A percentile compares a stretch with the other conserved stretches of the same genome.
Conservation (phyloP, 2,797 vertebrate genomes). For the Oryzias dopingdopingensis region DNA sequence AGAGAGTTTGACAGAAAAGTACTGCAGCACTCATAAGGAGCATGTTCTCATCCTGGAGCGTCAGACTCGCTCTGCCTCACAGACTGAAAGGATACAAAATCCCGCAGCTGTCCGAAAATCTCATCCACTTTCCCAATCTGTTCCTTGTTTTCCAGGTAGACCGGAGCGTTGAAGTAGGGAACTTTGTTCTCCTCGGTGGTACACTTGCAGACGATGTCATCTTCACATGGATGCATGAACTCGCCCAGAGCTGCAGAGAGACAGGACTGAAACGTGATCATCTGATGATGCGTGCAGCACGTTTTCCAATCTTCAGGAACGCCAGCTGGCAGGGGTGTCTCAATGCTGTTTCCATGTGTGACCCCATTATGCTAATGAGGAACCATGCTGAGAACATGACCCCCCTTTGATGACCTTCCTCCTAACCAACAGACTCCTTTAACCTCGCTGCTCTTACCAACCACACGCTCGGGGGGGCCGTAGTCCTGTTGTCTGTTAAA, state of each 20-base stretch:
- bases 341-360: too few relatives aligned
- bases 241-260: conserved; percentile 85
- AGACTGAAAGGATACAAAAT: conserved; percentile 92
- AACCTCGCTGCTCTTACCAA: conserved; percentile 79
- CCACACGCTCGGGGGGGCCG: conserved; percentile 92
- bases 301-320: too few relatives aligned
- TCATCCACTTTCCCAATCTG: conserved; percentile 98
- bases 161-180: conserved; percentile 96
- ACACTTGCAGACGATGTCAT: conserved; percentile 94
- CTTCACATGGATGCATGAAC: conserved; percentile 96
- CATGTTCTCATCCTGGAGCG: background rate
- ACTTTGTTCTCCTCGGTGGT: conserved; percentile 94
- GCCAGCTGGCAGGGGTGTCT: too few relatives aligned
- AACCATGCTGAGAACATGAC: too few relatives aligned
- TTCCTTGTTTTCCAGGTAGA: conserved; percentile 98
- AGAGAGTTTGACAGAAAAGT: conserved; percentile 97
- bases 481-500: conserved; percentile 74
- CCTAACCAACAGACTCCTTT: too few relatives aligned
- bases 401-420: too few relatives aligned
- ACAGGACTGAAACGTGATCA: conserved; percentile 6
- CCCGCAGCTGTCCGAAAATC: conserved; percentile 94
- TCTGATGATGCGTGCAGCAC: background rate
- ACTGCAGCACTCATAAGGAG: conserved; percentile 75
- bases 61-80: background rate
- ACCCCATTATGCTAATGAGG: too few relatives aligned